phyloP scores from a whole-genome alignment of 2,797 vertebrate species.

The Thaleichthys pacificus region DNA sequence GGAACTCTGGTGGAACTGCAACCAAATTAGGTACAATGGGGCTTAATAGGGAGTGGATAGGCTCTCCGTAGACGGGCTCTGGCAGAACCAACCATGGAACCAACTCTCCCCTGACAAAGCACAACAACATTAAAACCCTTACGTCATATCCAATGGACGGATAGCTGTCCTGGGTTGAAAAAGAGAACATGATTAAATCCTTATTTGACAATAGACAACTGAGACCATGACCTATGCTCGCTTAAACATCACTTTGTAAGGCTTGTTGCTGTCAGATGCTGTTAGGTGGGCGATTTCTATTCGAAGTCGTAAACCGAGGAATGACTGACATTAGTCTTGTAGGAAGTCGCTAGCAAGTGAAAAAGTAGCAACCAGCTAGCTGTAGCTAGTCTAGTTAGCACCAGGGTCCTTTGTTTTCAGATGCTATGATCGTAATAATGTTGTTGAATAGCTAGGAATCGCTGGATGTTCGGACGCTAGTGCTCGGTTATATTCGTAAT shows the following conservation, averaged over 20 bases:
- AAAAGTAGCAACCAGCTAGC: constrained; percentile 2
- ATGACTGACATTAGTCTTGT: constrained; percentile 45
- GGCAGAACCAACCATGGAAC: neutral
- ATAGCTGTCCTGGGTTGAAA: constrained; percentile 53
- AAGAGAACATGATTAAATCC: constrained; percentile 20
- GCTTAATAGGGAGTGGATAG: too few species aligned
- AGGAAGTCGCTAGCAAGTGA: constrained; percentile 47
- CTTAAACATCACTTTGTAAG: neutral
- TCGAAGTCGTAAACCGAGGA: constrained; percentile 24
- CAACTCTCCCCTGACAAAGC: neutral
- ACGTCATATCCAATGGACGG: constrained; percentile 65
- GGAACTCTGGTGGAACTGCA: too few species aligned
- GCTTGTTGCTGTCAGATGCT: constrained; percentile 2
- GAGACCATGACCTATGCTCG: constrained; percentile 40
- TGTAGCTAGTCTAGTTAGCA: neutral
- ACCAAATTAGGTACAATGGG: too few species aligned
- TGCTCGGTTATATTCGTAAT: neutral
- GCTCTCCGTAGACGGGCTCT: too few species aligned
- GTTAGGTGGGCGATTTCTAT: constrained; percentile 25
- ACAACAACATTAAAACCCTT: neutral
- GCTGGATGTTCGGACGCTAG: neutral
- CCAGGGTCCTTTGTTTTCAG: constrained; percentile 6
- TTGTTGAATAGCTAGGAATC: constrained; percentile 2
- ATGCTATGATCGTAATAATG: neutral
- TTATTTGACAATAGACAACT: constrained; percentile 47